Conservation (phyloP, 1,140 invertebrate genomes). For the Heterodera schachtii region DNA sequence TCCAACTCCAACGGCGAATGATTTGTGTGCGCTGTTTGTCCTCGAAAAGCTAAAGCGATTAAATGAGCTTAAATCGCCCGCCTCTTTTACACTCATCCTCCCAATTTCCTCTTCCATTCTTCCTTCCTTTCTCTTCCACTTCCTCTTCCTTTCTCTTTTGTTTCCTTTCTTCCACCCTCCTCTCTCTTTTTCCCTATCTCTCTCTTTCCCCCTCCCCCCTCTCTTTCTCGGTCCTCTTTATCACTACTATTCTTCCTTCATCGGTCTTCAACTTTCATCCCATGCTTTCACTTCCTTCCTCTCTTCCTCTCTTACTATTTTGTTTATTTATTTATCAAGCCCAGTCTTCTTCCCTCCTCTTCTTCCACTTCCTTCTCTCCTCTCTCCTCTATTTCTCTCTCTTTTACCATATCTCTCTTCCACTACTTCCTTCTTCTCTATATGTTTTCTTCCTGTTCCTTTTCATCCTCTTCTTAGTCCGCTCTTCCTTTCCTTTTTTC, state of each 20-base stretch:
- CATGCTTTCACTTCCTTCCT: no score
- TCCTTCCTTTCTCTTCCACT: no score
- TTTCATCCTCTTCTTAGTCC: background rate
- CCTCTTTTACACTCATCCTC: background rate
- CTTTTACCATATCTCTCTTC: no score
- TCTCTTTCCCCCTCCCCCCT: background rate
- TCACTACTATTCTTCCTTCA: background rate
- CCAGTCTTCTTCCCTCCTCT: background rate
- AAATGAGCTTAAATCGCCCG: no score
- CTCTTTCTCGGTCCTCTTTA: no score
- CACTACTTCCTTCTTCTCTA: background rate
- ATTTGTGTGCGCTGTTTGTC: no score
- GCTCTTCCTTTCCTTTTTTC: background rate
- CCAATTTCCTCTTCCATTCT: background rate
- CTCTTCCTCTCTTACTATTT: no score
- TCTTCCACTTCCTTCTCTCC: background rate
- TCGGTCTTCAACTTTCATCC: background rate
- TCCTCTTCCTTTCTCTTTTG: background rate
- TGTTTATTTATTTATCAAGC: no score
- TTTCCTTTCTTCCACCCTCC: background rate
- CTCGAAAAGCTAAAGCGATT: no score
- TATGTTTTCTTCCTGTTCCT: background rate
- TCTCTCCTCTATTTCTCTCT: background rate
- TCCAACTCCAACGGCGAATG: no score
- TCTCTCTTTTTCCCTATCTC: background rate